Evolutionary conservation across 2,888 invertebrate species (phyloP).

Genomic region (Pollenia angustigena): DNA sequence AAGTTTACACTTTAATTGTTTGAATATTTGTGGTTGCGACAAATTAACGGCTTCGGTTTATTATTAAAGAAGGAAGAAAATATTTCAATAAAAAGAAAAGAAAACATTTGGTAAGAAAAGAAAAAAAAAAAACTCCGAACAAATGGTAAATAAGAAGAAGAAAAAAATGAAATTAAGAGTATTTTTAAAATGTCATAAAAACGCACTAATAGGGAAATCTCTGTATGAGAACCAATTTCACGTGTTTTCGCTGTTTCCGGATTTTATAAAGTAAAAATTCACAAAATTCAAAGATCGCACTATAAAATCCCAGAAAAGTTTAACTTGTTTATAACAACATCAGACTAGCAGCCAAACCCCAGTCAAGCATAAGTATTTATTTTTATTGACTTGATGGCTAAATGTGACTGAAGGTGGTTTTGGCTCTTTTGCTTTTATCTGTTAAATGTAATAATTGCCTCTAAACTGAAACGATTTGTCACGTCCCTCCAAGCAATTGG

Average conservation of each 20-base stretch:
- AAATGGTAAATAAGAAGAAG: constrained; percentile 19
- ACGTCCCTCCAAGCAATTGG: no score
- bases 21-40: constrained; percentile 71
- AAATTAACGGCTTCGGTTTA: constrained; percentile 75
- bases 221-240: constrained; percentile 1
- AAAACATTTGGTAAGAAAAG: constrained; percentile 6
- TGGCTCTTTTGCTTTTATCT: constrained; percentile 42
- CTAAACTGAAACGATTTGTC: constrained; percentile 75
- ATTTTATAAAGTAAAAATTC: constrained; percentile 52
- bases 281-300: constrained; percentile 67
- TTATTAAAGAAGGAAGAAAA: constrained; percentile 49
- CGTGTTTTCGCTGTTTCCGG: constrained; percentile 1
- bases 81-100: constrained; percentile 2
- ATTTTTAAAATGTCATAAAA: background rate
- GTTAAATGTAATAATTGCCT: constrained; percentile 73
- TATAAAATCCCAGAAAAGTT: constrained; percentile 66
- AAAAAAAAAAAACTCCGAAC: constrained; percentile 4
- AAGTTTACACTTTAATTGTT: constrained; percentile 60
- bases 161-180: constrained; percentile 13
- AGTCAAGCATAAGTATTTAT: constrained; percentile 31
- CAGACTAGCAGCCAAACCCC: background rate
- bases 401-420: background rate
- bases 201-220: constrained; percentile 34
- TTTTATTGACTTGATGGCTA: constrained; percentile 10
- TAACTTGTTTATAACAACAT: constrained; percentile 40